Evolutionary conservation across 2,113 vertebrate genomes (phyloP).

Genomic region (Psephotus haematonotus): DNA sequence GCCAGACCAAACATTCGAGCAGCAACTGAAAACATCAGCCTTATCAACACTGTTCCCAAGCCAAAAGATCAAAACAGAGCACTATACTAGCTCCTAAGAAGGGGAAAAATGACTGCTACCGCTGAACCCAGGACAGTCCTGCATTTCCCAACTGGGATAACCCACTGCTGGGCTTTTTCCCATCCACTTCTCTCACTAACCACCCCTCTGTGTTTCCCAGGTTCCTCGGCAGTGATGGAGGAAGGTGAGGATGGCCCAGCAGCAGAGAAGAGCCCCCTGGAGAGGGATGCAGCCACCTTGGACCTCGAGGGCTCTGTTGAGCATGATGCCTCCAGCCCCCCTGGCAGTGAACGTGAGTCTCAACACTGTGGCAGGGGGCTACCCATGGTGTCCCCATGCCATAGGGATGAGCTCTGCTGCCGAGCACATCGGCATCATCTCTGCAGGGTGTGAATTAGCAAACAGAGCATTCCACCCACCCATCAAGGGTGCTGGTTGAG

Average conservation of each 20-base stretch:
- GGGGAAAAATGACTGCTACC: too few relatives aligned
- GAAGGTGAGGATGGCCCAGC: constrained; percentile 75
- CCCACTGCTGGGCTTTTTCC: accelerated
- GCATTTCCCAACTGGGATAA: not conserved
- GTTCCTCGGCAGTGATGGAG: constrained; percentile 88
- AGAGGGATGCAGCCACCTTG: constrained; percentile 76
- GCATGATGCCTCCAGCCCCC: constrained; percentile 73
- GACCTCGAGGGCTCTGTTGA: constrained; percentile 80
- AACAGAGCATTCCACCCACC: accelerated
- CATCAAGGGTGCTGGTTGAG: accelerated
- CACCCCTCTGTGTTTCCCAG: constrained; percentile 42
- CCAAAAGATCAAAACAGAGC: too few relatives aligned
- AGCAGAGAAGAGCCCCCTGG: constrained; percentile 73
- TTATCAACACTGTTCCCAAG: too few relatives aligned
- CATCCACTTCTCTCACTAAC: accelerated
- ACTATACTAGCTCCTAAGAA: too few relatives aligned
- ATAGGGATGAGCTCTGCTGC: accelerated
- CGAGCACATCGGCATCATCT: accelerated
- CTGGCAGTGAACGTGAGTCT: constrained; percentile 79
- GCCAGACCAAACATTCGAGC: too few relatives aligned
- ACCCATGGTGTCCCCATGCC: not conserved
- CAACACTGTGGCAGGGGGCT: accelerated
- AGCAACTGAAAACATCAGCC: too few relatives aligned
- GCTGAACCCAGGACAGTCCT: too few relatives aligned
- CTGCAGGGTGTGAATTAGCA: not conserved